Evolutionary conservation across 2,888 invertebrate species (phyloP).

Genomic region (Drosophila gaucha): DNA sequence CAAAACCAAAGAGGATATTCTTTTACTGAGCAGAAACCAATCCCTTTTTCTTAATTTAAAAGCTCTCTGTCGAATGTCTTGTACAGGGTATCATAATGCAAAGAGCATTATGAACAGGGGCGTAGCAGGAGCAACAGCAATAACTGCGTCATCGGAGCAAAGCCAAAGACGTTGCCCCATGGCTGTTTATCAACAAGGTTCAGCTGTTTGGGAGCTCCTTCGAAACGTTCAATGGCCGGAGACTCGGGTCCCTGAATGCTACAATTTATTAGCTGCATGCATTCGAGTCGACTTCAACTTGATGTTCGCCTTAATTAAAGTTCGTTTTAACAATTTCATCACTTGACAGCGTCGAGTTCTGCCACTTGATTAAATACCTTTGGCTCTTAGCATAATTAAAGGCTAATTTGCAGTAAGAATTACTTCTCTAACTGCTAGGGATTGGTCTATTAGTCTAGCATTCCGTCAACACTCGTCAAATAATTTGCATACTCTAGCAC

Average conservation of each 20-base stretch:
- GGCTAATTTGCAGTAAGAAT: slow-evolving; percentile 34
- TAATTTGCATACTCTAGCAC: slow-evolving; percentile 50
- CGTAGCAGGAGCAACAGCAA: slow-evolving; percentile 7
- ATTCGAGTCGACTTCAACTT: slow-evolving; percentile 41
- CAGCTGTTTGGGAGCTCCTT: slow-evolving; percentile 62
- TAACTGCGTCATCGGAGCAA: slow-evolving; percentile 61
- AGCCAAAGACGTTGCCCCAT: slow-evolving; percentile 45
- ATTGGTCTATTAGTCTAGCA: slow-evolving; percentile 35
- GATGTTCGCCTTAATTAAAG: slow-evolving; percentile 64
- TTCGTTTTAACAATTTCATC: slow-evolving; percentile 63
- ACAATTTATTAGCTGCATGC: slow-evolving; percentile 55
- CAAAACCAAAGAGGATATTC: too few relatives aligned
- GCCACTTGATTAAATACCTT: slow-evolving; percentile 29
- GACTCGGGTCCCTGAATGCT: slow-evolving; percentile 1
- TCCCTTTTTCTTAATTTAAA: neutral
- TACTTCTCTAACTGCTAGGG: neutral
- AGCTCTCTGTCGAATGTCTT: neutral
- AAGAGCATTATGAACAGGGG: slow-evolving; percentile 31
- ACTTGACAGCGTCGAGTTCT: slow-evolving; percentile 33
- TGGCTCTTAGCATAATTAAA: slow-evolving; percentile 56
- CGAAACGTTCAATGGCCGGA: too few relatives aligned
- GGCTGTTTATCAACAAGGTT: slow-evolving; percentile 64
- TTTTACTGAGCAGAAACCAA: neutral
- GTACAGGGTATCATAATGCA: slow-evolving; percentile 38
- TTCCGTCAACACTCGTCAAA: slow-evolving; percentile 42